phyloP scores from a whole-genome alignment of 2,113 vertebrate genomes.

The Crypturellus undulatus region DNA sequence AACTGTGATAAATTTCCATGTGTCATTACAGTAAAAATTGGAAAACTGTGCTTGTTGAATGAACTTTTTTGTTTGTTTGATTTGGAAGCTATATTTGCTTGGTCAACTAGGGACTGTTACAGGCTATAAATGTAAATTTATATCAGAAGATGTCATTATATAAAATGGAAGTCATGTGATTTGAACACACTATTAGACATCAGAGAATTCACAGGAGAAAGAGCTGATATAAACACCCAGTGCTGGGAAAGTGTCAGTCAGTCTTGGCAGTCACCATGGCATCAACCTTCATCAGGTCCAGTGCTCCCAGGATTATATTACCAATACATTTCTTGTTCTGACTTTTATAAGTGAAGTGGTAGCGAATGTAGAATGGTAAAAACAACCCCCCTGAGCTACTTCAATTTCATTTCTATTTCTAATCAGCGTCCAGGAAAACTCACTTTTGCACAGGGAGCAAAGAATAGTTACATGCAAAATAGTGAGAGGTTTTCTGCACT shows the following conservation, averaged over 20 bases:
- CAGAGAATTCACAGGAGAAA: background rate
- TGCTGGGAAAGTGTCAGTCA: background rate
- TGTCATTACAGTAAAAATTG: background rate
- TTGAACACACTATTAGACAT: background rate
- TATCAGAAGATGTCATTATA: background rate
- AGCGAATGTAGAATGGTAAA: background rate
- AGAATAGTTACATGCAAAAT: background rate
- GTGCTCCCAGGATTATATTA: background rate
- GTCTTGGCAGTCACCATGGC: too few species aligned
- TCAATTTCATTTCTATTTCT: background rate
- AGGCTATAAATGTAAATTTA: background rate
- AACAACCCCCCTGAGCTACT: background rate
- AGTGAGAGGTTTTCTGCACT: background rate
- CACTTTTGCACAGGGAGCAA: background rate
- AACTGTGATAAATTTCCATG: background rate
- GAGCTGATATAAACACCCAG: background rate
- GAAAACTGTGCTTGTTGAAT: background rate
- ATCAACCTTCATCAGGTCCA: too few species aligned
- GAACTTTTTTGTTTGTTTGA: background rate
- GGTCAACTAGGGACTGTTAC: background rate
- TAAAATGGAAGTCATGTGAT: background rate
- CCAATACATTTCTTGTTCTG: background rate
- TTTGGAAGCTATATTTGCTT: background rate
- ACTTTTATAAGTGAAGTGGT: background rate
- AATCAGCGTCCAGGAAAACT: background rate